Conservation (phyloP, 2,888 invertebrate species). For the Diarsia mendica region DNA sequence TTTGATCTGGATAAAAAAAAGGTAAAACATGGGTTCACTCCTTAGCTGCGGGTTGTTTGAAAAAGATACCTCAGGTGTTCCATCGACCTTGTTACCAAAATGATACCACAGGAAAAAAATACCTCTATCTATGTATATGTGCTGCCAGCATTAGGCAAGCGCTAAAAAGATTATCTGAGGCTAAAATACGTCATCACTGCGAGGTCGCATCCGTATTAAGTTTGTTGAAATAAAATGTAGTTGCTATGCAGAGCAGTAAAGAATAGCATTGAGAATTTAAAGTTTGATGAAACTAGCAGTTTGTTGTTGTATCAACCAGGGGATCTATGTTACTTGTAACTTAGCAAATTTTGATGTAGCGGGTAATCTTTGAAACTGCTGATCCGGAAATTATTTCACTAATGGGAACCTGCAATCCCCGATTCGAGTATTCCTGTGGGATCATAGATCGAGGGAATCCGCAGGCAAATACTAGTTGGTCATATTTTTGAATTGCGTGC, state of each 20-base stretch:
- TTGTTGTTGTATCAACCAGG: too few species aligned
- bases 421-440: background rate
- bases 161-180: slow-evolving; percentile 35
- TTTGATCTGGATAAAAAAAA: background rate
- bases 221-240: slow-evolving; percentile 8
- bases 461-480: background rate
- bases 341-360: background rate
- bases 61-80: background rate
- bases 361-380: background rate
- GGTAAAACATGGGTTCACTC: background rate
- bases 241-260: slow-evolving; percentile 15
- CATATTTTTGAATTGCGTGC: background rate
- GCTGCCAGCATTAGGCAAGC: slow-evolving; percentile 36
- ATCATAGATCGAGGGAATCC: background rate
- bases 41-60: too few species aligned
- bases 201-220: slow-evolving; percentile 44
- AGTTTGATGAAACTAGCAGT: slow-evolving; percentile 4
- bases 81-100: background rate
- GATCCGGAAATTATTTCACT: background rate
- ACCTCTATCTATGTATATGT: background rate
- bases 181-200: slow-evolving; percentile 35
- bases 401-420: background rate
- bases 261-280: slow-evolving; percentile 15
- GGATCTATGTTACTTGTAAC: too few species aligned
- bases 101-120: slow-evolving; percentile 14